A percentile compares a stretch with the other conserved stretches of the same genome.
Evolutionary conservation across 1,140 invertebrate genomes (phyloP).

Genomic region (Aplysia californica): DNA sequence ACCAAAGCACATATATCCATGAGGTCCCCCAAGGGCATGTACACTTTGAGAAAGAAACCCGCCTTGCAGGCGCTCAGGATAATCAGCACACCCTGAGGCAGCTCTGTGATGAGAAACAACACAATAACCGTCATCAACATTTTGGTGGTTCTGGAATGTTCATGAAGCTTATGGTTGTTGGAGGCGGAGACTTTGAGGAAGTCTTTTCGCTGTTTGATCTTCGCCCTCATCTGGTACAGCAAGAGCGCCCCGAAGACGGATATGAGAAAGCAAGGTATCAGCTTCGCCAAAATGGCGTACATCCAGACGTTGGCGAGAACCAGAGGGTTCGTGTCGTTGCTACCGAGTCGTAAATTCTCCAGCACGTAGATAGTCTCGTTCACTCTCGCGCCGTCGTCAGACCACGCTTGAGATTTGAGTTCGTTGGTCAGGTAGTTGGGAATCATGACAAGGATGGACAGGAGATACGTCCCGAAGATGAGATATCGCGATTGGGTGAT

Average conservation of each 20-base stretch:
- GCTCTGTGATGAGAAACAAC: slow-evolving; percentile 87
- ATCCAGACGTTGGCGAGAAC: slow-evolving; percentile 62
- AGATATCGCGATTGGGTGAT: slow-evolving; percentile 75
- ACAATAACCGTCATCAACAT: slow-evolving; percentile 90
- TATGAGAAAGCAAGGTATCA: slow-evolving; percentile 69
- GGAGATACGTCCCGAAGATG: slow-evolving; percentile 78
- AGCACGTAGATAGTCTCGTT: slow-evolving; percentile 65
- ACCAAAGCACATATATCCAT: slow-evolving; percentile 94
- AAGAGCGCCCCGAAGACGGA: slow-evolving; percentile 68
- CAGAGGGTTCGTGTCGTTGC: slow-evolving; percentile 72
- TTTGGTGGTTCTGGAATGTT: slow-evolving; percentile 90
- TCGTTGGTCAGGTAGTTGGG: slow-evolving; percentile 75
- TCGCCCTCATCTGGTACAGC: slow-evolving; percentile 73
- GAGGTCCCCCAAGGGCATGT: slow-evolving; percentile 80
- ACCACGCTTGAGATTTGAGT: slow-evolving; percentile 30
- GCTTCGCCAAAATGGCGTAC: slow-evolving; percentile 62
- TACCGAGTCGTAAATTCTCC: slow-evolving; percentile 64
- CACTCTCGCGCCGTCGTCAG: neutral
- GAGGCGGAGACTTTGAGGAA: slow-evolving; percentile 59
- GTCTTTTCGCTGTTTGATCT: slow-evolving; percentile 55
- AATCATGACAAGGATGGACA: slow-evolving; percentile 80
- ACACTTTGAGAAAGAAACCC: slow-evolving; percentile 61
- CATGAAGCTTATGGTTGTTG: slow-evolving; percentile 47
- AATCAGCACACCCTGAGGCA: slow-evolving; percentile 75
- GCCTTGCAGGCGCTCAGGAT: slow-evolving; percentile 58